These are phyloP conservation scores for Danio kyathit DNA, from an alignment of 2,797 vertebrate genomes.

Conservation along the genomic window DNA sequence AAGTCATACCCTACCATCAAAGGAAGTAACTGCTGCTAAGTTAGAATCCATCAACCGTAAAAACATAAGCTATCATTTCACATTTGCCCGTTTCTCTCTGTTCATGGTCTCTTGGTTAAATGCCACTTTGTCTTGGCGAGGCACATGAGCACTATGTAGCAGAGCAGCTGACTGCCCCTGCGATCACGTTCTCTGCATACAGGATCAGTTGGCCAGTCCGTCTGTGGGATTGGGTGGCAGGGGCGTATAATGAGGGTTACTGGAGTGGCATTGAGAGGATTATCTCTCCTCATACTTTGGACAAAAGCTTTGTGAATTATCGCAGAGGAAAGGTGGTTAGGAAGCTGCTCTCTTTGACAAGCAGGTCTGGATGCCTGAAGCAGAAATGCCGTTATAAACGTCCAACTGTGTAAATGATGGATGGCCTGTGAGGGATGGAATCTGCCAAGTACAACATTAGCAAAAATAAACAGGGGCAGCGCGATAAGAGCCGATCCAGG, in stretches of 20 bases:
- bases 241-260: conserved; percentile 54
- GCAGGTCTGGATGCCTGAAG: conserved; percentile 44
- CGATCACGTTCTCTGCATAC: conserved; percentile 49
- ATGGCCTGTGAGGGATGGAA: conserved; percentile 26
- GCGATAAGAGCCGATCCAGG: conserved; percentile 36
- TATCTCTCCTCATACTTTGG: conserved; percentile 43
- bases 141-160: conserved; percentile 41
- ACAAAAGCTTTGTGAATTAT: conserved; percentile 54
- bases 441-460: conserved; percentile 57
- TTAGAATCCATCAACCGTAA: conserved; percentile 31
- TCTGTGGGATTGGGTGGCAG: conserved; percentile 43
- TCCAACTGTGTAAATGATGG: conserved; percentile 56
- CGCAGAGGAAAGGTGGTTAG: conserved; percentile 27
- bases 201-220: conserved; percentile 43
- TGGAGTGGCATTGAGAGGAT: conserved; percentile 53
- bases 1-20: conserved; percentile 20
- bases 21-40: conserved; percentile 29
- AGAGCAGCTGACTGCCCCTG: conserved; percentile 49
- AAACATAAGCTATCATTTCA: conserved; percentile 40
- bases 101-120: conserved; percentile 50
- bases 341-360: conserved; percentile 46
- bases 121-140: conserved; percentile 51
- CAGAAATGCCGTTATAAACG: conserved; percentile 45
- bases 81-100: conserved; percentile 32
- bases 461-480: conserved; percentile 54